These are phyloP conservation scores for Cephalopachus bancanus DNA, from an alignment of 2,797 vertebrate species.

Conservation along the genomic window DNA sequence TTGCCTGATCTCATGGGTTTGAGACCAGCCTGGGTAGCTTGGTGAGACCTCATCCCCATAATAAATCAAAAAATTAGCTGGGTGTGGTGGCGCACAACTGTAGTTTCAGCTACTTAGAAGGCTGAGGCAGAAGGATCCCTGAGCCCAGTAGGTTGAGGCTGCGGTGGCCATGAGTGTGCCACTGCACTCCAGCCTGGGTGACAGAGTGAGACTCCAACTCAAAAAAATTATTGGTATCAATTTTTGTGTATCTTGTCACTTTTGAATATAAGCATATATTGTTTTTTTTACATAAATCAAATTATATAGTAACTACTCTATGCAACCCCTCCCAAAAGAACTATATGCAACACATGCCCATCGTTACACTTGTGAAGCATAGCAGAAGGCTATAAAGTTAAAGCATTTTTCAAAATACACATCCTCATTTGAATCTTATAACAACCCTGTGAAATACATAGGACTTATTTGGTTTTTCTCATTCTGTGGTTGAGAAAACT, in stretches of 20 bases:
- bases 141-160: no score
- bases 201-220: no score
- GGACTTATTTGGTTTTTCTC: not conserved
- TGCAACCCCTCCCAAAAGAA: not conserved
- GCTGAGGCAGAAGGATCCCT: no score
- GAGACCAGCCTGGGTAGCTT: no score
- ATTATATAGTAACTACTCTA: not conserved
- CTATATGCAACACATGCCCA: not conserved
- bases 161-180: no score
- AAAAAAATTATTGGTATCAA: not conserved
- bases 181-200: no score
- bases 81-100: no score
- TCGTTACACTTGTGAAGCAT: not conserved
- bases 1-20: no score
- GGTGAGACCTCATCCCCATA: no score
- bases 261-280: not conserved
- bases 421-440: not conserved
- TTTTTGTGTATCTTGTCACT: not conserved
- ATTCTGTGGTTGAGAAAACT: not conserved
- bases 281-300: not conserved
- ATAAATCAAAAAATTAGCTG: no score
- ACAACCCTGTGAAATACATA: not conserved
- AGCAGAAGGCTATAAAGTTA: not conserved
- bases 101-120: no score
- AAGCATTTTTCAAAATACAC: not conserved